Conservation (phyloP, 92 coral and sea anemone genomes). For the Zoanthus solanderi region DNA sequence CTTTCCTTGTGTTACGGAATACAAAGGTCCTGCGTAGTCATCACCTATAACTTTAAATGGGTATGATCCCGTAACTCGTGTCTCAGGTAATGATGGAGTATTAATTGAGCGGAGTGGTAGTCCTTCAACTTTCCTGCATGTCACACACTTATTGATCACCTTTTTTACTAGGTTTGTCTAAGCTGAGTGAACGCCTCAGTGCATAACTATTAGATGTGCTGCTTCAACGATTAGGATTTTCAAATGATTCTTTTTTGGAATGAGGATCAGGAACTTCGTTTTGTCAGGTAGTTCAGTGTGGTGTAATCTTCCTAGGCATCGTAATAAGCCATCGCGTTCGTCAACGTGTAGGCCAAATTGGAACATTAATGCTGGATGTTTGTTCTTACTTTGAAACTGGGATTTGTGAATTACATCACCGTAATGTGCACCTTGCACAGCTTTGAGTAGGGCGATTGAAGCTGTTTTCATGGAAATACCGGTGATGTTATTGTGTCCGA, state of each 20-base stretch:
- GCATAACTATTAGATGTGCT: constrained; percentile 26
- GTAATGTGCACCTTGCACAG: constrained; percentile 50
- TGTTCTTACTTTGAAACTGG: neutral
- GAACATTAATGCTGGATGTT: constrained; percentile 10
- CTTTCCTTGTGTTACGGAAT: constrained; percentile 18
- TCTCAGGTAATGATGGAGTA: constrained; percentile 37
- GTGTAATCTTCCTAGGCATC: constrained; percentile 33
- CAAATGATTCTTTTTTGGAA: constrained; percentile 21
- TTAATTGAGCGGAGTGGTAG: constrained; percentile 43
- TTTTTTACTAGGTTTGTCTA: constrained; percentile 41
- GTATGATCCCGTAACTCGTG: constrained; percentile 42
- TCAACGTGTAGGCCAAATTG: constrained; percentile 40
- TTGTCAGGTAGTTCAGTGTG: neutral
- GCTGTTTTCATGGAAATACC: constrained; percentile 61
- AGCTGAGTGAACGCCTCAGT: constrained; percentile 38
- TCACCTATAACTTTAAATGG: constrained; percentile 42
- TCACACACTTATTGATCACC: constrained; percentile 27
- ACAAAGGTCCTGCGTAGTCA: constrained; percentile 41
- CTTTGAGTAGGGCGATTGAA: constrained; percentile 51
- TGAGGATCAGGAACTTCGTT: constrained; percentile 26
- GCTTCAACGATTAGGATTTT: neutral
- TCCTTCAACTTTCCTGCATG: constrained; percentile 56
- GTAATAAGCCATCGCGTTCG: constrained; percentile 15
- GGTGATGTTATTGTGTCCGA: constrained; percentile 32
- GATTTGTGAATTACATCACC: constrained; percentile 36